Conservation (phyloP, 2,113 vertebrate genomes). For the Oceanodroma tethys region DNA sequence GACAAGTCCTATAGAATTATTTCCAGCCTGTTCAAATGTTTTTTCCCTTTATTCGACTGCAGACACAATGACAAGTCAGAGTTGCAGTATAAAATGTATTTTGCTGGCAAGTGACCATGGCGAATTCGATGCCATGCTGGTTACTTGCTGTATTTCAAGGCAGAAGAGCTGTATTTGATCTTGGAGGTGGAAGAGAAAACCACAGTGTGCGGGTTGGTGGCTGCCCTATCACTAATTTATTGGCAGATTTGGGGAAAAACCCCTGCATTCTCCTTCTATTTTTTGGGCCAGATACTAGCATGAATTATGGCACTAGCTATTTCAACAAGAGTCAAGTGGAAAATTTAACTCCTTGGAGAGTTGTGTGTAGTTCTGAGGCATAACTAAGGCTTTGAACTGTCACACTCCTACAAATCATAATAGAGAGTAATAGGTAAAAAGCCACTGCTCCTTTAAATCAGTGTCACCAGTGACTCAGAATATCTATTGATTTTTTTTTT, state of each 20-base stretch:
- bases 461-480: slow-evolving; percentile 26
- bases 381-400: neutral
- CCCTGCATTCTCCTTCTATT: neutral
- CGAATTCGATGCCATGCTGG: neutral
- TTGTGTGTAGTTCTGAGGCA: neutral
- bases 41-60: neutral
- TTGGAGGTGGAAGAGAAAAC: neutral
- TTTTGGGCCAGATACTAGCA: neutral
- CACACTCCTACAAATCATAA: neutral
- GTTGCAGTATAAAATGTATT: neutral
- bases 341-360: neutral
- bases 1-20: slow-evolving; percentile 9
- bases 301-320: neutral
- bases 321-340: neutral
- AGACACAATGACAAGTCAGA: slow-evolving; percentile 4
- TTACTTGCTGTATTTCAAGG: slow-evolving; percentile 1
- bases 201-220: neutral
- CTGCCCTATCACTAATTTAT: neutral
- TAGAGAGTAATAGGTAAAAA: neutral
- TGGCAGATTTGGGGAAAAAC: neutral
- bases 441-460: slow-evolving; percentile 19
- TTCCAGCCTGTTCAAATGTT: neutral
- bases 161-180: slow-evolving; percentile 18
- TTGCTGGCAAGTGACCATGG: neutral
- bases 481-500: slow-evolving; percentile 23